phyloP scores from a whole-genome alignment of 2,888 invertebrate genomes.

The Aplocera efformata region DNA sequence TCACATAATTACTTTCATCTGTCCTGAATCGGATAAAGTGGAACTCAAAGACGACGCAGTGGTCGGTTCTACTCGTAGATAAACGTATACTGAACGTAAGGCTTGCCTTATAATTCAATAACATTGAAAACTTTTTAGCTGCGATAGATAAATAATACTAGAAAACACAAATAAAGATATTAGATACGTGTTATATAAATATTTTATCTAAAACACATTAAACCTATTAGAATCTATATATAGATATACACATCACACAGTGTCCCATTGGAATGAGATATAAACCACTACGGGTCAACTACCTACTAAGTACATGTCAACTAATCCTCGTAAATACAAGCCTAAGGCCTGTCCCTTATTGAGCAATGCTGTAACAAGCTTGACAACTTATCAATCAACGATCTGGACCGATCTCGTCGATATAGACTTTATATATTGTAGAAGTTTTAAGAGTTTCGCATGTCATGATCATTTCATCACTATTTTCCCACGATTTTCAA shows the following conservation, averaged over 20 bases:
- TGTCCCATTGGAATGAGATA: neutral
- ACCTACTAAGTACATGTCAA: constrained; percentile 16
- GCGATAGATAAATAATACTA: too few species aligned
- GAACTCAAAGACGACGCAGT: constrained; percentile 43
- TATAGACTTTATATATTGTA: constrained; percentile 10
- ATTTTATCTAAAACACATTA: too few species aligned
- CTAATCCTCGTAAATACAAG: constrained; percentile 13
- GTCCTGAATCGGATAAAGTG: constrained; percentile 45
- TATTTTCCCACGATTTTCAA: constrained; percentile 26
- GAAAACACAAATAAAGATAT: too few species aligned
- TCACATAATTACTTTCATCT: constrained; percentile 67
- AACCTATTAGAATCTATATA: too few species aligned
- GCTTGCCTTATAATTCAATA: constrained; percentile 15
- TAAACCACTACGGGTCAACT: constrained; percentile 11
- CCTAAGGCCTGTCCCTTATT: constrained; percentile 20
- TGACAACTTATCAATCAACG: constrained; percentile 22
- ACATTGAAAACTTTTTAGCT: constrained; percentile 10
- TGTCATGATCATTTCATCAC: constrained; percentile 7
- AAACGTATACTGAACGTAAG: constrained; percentile 23
- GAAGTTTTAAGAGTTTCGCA: constrained; percentile 10
- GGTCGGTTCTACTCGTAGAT: constrained; percentile 19
- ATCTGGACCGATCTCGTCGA: constrained; percentile 9
- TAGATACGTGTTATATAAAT: too few species aligned
- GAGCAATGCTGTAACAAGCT: constrained; percentile 20
- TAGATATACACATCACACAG: too few species aligned